These are phyloP conservation scores for Vombatus ursinus DNA, from an alignment of 2,113 vertebrate genomes.

Conservation along the genomic window DNA sequence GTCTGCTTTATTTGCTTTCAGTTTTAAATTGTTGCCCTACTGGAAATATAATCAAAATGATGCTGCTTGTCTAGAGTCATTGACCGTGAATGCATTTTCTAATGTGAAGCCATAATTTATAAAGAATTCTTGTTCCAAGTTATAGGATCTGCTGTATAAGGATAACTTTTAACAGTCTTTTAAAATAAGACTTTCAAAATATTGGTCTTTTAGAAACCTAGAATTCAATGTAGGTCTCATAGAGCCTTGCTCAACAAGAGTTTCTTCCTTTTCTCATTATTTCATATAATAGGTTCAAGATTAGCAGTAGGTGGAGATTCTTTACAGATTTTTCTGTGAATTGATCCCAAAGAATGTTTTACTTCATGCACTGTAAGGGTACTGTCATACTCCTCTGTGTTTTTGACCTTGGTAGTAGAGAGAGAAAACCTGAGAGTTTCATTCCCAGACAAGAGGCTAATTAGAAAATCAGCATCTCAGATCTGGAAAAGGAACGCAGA, in stretches of 20 bases:
- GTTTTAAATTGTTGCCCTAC: constrained; percentile 37
- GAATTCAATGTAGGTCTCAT: neutral
- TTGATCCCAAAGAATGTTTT: constrained; percentile 38
- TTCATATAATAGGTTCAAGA: neutral
- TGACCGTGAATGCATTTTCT: neutral
- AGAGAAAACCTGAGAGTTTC: neutral
- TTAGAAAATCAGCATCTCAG: neutral
- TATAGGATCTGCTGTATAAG: neutral
- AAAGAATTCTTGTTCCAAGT: constrained; percentile 4
- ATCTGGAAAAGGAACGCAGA: neutral
- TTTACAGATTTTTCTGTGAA: neutral
- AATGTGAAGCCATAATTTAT: constrained; percentile 7
- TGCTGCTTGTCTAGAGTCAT: constrained; percentile 17
- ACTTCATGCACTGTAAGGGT: neutral
- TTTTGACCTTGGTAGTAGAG: neutral
- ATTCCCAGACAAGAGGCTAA: neutral
- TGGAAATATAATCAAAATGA: constrained; percentile 36
- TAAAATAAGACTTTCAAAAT: neutral
- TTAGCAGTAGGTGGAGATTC: neutral
- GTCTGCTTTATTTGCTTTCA: neutral
- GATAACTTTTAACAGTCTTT: neutral
- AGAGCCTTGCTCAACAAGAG: neutral
- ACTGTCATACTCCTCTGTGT: neutral
- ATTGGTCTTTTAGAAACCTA: neutral
- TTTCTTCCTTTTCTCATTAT: constrained; percentile 18